Conservation (phyloP, 2,888 invertebrate genomes). For the Poecilobothrus nobilitatus region DNA sequence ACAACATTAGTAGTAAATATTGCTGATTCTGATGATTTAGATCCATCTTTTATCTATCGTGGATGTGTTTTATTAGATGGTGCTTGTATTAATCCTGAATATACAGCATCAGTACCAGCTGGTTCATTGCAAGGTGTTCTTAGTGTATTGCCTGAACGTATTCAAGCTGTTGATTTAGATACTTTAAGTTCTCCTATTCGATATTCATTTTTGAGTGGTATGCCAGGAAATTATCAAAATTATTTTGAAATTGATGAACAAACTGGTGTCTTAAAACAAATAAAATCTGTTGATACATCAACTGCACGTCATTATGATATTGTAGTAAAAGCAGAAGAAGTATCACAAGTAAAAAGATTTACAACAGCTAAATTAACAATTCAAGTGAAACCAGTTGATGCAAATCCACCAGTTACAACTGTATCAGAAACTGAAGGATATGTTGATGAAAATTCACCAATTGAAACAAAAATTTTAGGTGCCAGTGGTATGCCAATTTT, state of each 20-base stretch:
- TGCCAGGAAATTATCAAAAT: constrained; percentile 64
- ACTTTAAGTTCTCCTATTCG: constrained; percentile 74
- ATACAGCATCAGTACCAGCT: constrained; percentile 65
- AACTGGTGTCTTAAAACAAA: constrained; percentile 73
- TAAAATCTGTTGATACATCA: constrained; percentile 69
- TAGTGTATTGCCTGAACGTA: constrained; percentile 75
- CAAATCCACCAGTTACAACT: constrained; percentile 70
- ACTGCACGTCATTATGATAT: constrained; percentile 71
- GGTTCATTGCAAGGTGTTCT: constrained; percentile 76
- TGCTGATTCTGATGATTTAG: constrained; percentile 82
- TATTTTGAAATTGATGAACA: constrained; percentile 77
- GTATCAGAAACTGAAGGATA: constrained; percentile 65
- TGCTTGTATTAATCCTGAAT: constrained; percentile 80
- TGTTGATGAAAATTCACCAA: constrained; percentile 77
- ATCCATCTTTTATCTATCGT: constrained; percentile 82
- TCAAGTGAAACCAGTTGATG: constrained; percentile 76
- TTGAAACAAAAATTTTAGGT: constrained; percentile 73
- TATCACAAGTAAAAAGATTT: constrained; percentile 66
- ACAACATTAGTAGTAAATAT: constrained; percentile 78
- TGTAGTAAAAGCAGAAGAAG: constrained; percentile 79
- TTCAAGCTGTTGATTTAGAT: constrained; percentile 85
- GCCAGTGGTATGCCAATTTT: constrained; percentile 56
- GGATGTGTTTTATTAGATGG: constrained; percentile 75
- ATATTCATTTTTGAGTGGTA: constrained; percentile 74
- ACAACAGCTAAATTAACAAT: constrained; percentile 75